Evolutionary conservation across 1,140 invertebrate genomes (phyloP), one percentile per base, ranked within the genome.

Genomic region (Bombus polaris): DNA sequence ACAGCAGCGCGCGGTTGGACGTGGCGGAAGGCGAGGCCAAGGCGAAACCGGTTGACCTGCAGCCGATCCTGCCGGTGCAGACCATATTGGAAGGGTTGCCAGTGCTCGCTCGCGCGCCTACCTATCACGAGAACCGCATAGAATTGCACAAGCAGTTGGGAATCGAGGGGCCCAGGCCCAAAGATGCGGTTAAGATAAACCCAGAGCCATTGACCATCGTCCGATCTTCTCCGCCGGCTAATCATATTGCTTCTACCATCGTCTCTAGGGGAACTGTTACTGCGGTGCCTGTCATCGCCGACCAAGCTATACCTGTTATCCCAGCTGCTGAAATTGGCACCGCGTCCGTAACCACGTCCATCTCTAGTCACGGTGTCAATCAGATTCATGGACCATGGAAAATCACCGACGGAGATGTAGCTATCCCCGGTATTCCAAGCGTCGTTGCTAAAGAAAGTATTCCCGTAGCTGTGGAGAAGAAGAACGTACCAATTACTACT

Each of bases 71-170:
- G n/a, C 13, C 70, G 9, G 9, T 28, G 6, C n/a, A 44, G 12
- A 13, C 70, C n/a, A 15, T 68, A 8, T 37, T 88, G 42, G 22
- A 65, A 18, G 53, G 39, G 22, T 13, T 85, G 13, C 83, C 88
- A 0, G 5, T 86, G 28, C 13, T 86, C 1, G 18, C 83, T 3
- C 12, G 35, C 25, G 12, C 82, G 10, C 39, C 72, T 3, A 81
- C 71, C 32, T 88, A 88, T 57, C 84, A 84, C 25, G 86, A 86
- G 35, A 88, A 90, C 42, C 88, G 89, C 3, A 83, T 88, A 28
- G 75, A 88, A 39, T 53, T 90, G 44, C 80, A 90, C 68, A 88
- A 80, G 47, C 66, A 42, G 28, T 65, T 90, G 10, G 83, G 83
- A 18, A 42, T 90, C 32, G 89, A 90, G n/a, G 87, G 89, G 0